Percentiles rank a stretch among this genome's conserved stretches.
These are phyloP conservation scores for Synanthedon myopaeformis DNA, from an alignment of 2,888 invertebrate species.

Conservation along the genomic window DNA sequence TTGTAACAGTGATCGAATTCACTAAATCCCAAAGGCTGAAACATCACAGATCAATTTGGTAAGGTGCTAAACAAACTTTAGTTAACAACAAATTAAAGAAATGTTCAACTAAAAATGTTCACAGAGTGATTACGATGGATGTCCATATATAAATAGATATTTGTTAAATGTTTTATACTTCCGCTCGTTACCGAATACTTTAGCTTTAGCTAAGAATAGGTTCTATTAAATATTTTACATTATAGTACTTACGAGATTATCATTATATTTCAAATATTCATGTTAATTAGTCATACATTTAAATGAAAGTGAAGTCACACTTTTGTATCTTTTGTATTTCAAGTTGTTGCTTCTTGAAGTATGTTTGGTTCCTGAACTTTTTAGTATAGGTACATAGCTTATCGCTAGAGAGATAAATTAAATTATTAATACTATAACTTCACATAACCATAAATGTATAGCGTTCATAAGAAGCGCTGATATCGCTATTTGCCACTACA, in stretches of 20 bases:
- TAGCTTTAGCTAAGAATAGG: slow-evolving; percentile 54
- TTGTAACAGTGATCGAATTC: slow-evolving; percentile 51
- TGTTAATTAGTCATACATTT: slow-evolving; percentile 36
- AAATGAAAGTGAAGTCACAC: slow-evolving; percentile 28
- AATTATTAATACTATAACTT: slow-evolving; percentile 2
- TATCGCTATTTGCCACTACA: slow-evolving; percentile 34
- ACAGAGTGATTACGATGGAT: slow-evolving; percentile 33
- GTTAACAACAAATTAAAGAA: slow-evolving; percentile 48
- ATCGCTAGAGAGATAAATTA: too few species aligned
- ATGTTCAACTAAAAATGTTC: slow-evolving; percentile 33
- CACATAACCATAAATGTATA: slow-evolving; percentile 28
- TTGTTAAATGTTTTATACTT: slow-evolving; percentile 65
- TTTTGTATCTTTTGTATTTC: slow-evolving; percentile 5
- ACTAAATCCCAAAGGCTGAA: slow-evolving; percentile 61
- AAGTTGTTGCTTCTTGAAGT: not conserved
- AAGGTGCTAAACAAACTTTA: slow-evolving; percentile 63
- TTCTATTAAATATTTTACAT: slow-evolving; percentile 32
- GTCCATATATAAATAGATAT: slow-evolving; percentile 29
- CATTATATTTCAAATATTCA: slow-evolving; percentile 25
- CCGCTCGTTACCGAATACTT: slow-evolving; percentile 67
- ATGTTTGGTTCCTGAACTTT: slow-evolving; percentile 23
- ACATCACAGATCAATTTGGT: slow-evolving; percentile 64
- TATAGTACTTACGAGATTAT: slow-evolving; percentile 26
- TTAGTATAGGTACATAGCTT: not conserved
- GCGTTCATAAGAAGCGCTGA: slow-evolving; percentile 50